These are phyloP conservation scores for Protobothrops mucrosquamatus DNA, from an alignment of 2,113 vertebrate genomes.

Conservation along the genomic window DNA sequence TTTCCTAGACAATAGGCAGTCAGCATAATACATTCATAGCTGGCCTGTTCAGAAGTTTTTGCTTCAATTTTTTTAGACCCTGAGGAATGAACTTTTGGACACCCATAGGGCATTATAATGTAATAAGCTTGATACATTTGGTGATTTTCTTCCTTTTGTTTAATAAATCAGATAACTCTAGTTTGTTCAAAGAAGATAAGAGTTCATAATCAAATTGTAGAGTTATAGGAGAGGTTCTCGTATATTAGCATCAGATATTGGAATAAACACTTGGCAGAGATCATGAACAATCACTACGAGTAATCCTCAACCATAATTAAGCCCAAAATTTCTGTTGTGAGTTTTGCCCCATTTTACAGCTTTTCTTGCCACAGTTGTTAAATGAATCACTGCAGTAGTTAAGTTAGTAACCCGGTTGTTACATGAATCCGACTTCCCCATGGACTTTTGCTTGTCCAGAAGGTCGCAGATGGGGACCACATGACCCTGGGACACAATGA, in stretches of 20 bases:
- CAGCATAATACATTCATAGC: neutral
- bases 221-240: neutral
- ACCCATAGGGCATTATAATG: neutral
- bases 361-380: too few relatives aligned
- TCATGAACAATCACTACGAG: neutral
- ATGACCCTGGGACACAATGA: too few relatives aligned
- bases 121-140: neutral
- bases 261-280: neutral
- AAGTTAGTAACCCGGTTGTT: too few relatives aligned
- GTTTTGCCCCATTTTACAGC: too few relatives aligned
- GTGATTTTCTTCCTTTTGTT: neutral
- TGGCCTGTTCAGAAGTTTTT: neutral
- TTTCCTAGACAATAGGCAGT: neutral
- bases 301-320: too few relatives aligned
- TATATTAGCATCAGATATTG: neutral
- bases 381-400: too few relatives aligned
- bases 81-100: neutral
- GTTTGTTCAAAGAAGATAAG: neutral
- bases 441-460: too few relatives aligned
- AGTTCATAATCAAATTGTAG: neutral
- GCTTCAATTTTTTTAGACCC: neutral
- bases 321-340: too few relatives aligned
- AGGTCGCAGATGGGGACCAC: too few relatives aligned
- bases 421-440: too few relatives aligned
- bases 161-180: neutral